These are phyloP conservation scores for Dicranocentrus wangi DNA, from an alignment of 2,888 invertebrate species.

Conservation along the genomic window DNA sequence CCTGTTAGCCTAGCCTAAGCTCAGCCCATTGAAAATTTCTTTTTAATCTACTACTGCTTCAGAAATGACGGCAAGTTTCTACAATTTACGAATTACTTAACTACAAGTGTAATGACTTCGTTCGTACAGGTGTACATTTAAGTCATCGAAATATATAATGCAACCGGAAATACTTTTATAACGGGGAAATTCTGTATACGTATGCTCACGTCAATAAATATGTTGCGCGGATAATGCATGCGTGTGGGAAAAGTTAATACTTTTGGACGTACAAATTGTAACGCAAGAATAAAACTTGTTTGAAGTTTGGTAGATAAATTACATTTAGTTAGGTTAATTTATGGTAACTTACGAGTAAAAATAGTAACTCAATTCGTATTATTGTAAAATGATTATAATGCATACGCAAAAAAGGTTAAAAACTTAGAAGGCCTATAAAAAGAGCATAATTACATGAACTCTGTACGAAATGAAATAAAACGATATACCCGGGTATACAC, in stretches of 20 bases:
- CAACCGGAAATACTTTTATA: no score
- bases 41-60: no score
- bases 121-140: no score
- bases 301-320: neutral
- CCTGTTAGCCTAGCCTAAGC: neutral
- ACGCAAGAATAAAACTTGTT: neutral
- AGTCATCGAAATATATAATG: no score
- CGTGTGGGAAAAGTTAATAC: no score
- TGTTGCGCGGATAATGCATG: no score
- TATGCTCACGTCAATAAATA: no score
- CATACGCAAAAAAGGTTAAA: neutral
- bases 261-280: neutral
- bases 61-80: no score
- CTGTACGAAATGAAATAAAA: neutral
- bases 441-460: neutral
- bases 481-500: neutral
- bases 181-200: no score
- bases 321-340: neutral
- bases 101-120: no score
- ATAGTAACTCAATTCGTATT: neutral
- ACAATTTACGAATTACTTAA: no score
- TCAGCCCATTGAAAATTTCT: no score
- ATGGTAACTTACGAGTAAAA: neutral
- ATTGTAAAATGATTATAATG: conserved; percentile 10
- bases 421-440: neutral